Conservation (phyloP, 2,797 vertebrate genomes). For the Poecilia picta region DNA sequence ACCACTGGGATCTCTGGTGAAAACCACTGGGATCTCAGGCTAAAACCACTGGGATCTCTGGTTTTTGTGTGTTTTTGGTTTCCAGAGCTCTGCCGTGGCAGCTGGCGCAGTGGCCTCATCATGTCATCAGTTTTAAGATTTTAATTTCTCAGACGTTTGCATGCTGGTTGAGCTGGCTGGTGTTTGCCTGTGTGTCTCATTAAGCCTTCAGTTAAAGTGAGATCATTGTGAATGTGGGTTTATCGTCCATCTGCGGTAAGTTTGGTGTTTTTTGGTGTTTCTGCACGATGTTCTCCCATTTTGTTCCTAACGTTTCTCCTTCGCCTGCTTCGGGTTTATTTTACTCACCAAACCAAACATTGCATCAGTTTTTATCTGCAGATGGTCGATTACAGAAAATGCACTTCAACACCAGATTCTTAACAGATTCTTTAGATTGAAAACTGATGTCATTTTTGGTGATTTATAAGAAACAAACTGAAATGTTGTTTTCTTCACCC, state of each 20-base stretch:
- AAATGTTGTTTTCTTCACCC: neutral
- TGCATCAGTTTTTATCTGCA: neutral
- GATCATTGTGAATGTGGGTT: conserved; percentile 55
- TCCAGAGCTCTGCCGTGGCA: neutral
- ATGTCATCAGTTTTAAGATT: conserved; percentile 52
- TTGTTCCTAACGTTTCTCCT: conserved; percentile 30
- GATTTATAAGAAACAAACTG: neutral
- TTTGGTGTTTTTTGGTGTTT: conserved; percentile 52
- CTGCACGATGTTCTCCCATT: conserved; percentile 45
- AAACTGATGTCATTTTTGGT: neutral
- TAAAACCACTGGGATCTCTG: neutral
- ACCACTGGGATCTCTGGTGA: too few species aligned
- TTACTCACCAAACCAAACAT: neutral
- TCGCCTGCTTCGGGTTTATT: conserved; percentile 8
- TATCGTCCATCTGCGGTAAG: conserved; percentile 70
- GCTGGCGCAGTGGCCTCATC: conserved; percentile 39
- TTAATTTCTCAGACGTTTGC: conserved; percentile 81
- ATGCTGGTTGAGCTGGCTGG: conserved; percentile 91
- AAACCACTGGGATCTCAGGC: too few species aligned
- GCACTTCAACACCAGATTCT: neutral
- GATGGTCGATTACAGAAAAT: neutral
- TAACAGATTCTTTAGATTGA: neutral
- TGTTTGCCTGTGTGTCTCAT: conserved; percentile 68
- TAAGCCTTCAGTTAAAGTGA: conserved; percentile 43
- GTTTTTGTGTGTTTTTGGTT: neutral